Evolutionary conservation across 1,140 invertebrate genomes (phyloP).

Genomic region (Latrodectus geometricus): DNA sequence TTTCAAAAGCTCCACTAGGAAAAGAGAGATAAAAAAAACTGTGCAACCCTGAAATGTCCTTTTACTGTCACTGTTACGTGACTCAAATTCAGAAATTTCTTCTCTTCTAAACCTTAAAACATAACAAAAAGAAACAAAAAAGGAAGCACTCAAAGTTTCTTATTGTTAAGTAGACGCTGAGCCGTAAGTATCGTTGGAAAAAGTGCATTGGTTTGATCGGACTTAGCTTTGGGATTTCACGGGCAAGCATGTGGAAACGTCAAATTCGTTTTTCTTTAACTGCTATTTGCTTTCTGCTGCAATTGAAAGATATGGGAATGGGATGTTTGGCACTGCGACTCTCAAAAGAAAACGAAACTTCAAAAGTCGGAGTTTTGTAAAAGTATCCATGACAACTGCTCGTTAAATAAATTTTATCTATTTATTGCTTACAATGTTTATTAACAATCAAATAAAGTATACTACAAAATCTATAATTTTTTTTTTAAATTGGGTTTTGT

Average conservation of each 20-base stretch:
- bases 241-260: slow-evolving; percentile 49
- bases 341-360: background rate
- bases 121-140: slow-evolving; percentile 22
- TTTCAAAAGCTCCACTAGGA: slow-evolving; percentile 1
- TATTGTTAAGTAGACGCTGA: slow-evolving; percentile 39
- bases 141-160: slow-evolving; percentile 42
- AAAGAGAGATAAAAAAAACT: background rate
- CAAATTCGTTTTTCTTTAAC: slow-evolving; percentile 50
- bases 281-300: slow-evolving; percentile 36
- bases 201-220: slow-evolving; percentile 45
- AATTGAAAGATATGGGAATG: slow-evolving; percentile 2
- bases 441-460: too few species aligned
- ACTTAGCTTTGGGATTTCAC: slow-evolving; percentile 34
- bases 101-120: slow-evolving; percentile 4
- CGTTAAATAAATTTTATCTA: too few species aligned
- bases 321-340: slow-evolving; percentile 3
- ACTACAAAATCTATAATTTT: too few species aligned
- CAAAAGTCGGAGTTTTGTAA: too few species aligned
- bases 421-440: too few species aligned
- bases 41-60: slow-evolving; percentile 28
- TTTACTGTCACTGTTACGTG: slow-evolving; percentile 39
- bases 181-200: slow-evolving; percentile 32
- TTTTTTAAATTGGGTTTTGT: too few species aligned
- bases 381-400: too few species aligned
- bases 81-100: slow-evolving; percentile 36